Base-by-base conservation (phyloP, 2,797 vertebrate species). In the Anguilla marmorata region DNA sequence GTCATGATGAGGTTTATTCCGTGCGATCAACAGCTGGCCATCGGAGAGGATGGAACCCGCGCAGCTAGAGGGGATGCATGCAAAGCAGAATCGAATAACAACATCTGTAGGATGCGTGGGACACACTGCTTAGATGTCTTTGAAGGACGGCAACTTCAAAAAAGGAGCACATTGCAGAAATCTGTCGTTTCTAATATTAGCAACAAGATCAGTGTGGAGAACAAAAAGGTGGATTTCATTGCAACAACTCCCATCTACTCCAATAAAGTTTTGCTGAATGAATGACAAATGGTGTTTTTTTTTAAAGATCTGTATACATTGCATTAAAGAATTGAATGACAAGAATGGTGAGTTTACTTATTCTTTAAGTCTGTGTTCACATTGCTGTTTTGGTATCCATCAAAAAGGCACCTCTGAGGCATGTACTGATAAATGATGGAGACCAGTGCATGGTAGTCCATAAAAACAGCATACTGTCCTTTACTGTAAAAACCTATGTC, bases 1-100 rank as follows among this genome's bases (percentile, higher is more conserved):
- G 89, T 92, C 91, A 91, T 16, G 87, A 60, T 0, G 69, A 90
- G 87, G 87, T 90, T 92, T 89, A 90, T 92, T 92, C 92, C 90
- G 90, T 91, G 88, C 88, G 87, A 89, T 89, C 91, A 94, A 92
- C 93, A 94, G 92, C 94, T 94, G 92, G 92, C 91, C 92, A 91
- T 74, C 66, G 19, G 41, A 69, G 63, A 52, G 33, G 48, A 19
- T 48, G 80, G 56, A 54, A 74, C 11, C 45, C 63, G 50, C 80
- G 54, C n/a, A 66, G 3, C 41, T 6, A 69, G 87, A 4, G 37
- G n/a, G 33, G n/a, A 48, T 33, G 60, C 41, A 11, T 60, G 50
- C 33, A 50, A 30, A 72, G 30, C 50, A 50, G 41, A 69, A 56
- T 21, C 14, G 48, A 58, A 84, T 63, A 84, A 33, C 37, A 60